Percentiles rank a stretch among this genome's conserved stretches.
Conservation (phyloP, 2,888 invertebrate genomes). For the Idaea straminata region DNA sequence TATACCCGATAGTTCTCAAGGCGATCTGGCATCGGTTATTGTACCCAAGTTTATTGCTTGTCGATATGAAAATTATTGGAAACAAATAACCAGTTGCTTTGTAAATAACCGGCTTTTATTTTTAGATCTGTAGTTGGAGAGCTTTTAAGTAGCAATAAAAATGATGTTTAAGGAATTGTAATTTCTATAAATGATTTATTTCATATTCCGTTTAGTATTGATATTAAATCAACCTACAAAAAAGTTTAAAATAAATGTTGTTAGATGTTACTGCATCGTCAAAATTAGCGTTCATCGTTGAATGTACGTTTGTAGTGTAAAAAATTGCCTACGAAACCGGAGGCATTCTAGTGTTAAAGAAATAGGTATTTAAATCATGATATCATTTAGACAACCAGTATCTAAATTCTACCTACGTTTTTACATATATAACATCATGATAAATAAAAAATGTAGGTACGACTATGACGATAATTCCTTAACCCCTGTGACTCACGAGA, state of each 20-base stretch:
- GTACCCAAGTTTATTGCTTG: conserved; percentile 61
- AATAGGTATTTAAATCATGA: not conserved
- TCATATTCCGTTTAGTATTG: not conserved
- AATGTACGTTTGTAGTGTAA: not conserved
- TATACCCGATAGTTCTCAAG: conserved; percentile 60
- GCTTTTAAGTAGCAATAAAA: not conserved
- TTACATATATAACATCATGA: not conserved
- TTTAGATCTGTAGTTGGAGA: not conserved
- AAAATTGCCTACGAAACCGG: not conserved
- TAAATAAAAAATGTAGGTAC: not conserved
- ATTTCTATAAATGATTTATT: not conserved
- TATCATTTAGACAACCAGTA: not conserved
- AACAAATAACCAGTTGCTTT: conserved; percentile 38
- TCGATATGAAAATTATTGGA: conserved; percentile 42
- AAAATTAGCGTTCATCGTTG: too few species aligned
- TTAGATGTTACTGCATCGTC: not conserved
- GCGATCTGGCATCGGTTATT: conserved; percentile 67
- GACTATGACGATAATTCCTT: not conserved
- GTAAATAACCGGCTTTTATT: conserved; percentile 26
- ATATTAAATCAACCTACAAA: too few species aligned
- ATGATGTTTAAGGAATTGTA: not conserved
- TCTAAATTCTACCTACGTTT: not conserved
- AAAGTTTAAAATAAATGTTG: not conserved
- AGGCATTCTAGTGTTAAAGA: not conserved
- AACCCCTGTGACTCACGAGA: not conserved